Percentiles rank a stretch among this genome's conserved stretches.
Evolutionary conservation across 2,797 vertebrate genomes (phyloP).

Genomic region (Cynodonichthys magdalenae): DNA sequence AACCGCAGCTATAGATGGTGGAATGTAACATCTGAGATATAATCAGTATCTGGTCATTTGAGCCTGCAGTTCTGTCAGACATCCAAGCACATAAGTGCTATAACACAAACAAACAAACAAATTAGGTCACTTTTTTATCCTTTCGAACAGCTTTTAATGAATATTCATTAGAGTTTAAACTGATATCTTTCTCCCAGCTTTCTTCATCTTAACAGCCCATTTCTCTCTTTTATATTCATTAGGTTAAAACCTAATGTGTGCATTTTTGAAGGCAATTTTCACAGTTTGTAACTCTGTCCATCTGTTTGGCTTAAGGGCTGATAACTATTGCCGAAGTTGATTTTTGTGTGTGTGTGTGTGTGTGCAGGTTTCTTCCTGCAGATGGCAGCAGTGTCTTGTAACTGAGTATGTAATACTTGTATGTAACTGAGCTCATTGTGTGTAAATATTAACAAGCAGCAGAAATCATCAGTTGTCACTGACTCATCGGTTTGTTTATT

Average conservation of each 20-base stretch:
- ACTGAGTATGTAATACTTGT: too few relatives aligned
- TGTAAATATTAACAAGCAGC: too few relatives aligned
- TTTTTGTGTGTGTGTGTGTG: too few relatives aligned
- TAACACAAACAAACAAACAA: constrained; percentile 5
- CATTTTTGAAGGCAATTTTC: constrained; percentile 6
- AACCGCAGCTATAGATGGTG: too few relatives aligned
- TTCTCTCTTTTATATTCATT: constrained; percentile 17
- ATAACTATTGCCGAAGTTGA: neutral
- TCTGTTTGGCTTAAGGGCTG: constrained; percentile 35
- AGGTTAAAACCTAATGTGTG: constrained; percentile 14
- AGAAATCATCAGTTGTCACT: too few relatives aligned
- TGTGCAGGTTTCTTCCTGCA: constrained; percentile 44
- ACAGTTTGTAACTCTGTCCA: constrained; percentile 14
- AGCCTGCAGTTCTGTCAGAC: neutral
- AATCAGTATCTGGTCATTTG: neutral
- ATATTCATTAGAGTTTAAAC: constrained; percentile 45
- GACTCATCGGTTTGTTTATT: too few relatives aligned
- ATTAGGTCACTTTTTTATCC: constrained; percentile 24
- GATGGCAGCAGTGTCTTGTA: constrained; percentile 62
- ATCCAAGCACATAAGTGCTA: constrained; percentile 13
- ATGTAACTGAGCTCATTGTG: too few relatives aligned
- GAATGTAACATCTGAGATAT: neutral
- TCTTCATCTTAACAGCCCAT: constrained; percentile 21
- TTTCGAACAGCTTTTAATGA: constrained; percentile 38
- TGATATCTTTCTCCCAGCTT: constrained; percentile 32